A percentile compares a stretch with the other conserved stretches of the same genome.
phyloP scores from a whole-genome alignment of 64 coral and sea anemone species.

The Hydrozoanthus tunicans region DNA sequence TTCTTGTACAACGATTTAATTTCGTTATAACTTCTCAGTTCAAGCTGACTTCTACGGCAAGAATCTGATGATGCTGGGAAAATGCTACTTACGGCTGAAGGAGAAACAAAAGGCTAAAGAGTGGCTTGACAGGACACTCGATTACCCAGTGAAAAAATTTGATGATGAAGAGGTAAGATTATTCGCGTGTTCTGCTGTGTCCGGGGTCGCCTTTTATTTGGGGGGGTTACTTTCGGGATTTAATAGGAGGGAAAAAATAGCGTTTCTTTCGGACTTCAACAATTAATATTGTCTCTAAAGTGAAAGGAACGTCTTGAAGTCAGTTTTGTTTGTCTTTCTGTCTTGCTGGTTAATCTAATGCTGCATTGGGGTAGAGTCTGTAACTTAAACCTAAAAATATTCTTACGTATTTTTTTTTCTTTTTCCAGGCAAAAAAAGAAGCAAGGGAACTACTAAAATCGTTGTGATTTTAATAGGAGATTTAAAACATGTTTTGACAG shows the following conservation, averaged over 20 bases:
- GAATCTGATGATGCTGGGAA: constrained; percentile 79
- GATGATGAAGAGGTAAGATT: constrained; percentile 66
- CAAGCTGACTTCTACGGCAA: constrained; percentile 76
- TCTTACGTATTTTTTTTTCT: not conserved
- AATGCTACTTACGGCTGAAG: constrained; percentile 50
- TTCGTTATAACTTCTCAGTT: constrained; percentile 8
- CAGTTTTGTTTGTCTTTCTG: not conserved
- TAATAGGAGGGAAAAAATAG: no score
- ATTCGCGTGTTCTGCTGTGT: not conserved
- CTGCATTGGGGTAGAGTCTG: not conserved
- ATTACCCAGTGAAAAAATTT: constrained; percentile 32
- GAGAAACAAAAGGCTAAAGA: constrained; percentile 76
- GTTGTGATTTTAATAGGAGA: not conserved
- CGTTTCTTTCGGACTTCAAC: no score
- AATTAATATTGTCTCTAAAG: not conserved
- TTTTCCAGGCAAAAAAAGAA: constrained; percentile 1
- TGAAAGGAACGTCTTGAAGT: not conserved
- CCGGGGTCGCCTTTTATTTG: no score
- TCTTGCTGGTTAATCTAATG: not conserved
- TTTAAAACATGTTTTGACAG: no score
- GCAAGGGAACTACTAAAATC: not conserved
- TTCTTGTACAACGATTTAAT: not conserved
- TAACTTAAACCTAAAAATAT: not conserved
- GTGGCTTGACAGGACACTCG: constrained; percentile 65
- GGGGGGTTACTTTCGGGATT: no score